phyloP scores from a whole-genome alignment of 2,797 vertebrate species.

The Rhinatrema bivittatum region DNA sequence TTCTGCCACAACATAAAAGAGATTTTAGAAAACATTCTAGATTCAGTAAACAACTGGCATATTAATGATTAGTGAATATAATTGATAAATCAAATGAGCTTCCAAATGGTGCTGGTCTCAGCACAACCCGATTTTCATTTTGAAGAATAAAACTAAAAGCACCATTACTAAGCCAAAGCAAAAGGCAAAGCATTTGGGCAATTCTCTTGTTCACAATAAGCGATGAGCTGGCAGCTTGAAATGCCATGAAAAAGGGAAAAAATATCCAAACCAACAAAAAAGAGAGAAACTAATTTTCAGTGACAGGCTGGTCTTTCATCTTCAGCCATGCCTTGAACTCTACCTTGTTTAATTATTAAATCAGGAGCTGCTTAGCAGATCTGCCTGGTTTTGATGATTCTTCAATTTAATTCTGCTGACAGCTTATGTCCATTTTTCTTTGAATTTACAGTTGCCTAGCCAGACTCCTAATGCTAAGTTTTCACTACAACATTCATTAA shows the following conservation, averaged over 20 bases:
- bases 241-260: conserved; percentile 36
- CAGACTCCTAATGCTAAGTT: conserved; percentile 61
- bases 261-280: conserved; percentile 45
- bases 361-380: conserved; percentile 56
- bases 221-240: conserved; percentile 47
- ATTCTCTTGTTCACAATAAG: conserved; percentile 37
- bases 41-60: too few species aligned
- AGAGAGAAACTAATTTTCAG: conserved; percentile 65
- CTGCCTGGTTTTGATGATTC: conserved; percentile 68
- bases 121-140: too few species aligned
- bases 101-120: too few species aligned
- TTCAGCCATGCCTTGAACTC: conserved; percentile 66
- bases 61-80: too few species aligned
- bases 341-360: conserved; percentile 83
- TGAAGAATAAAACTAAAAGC: too few species aligned
- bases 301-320: conserved; percentile 78
- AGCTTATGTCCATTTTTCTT: conserved; percentile 65
- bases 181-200: conserved; percentile 31
- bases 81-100: too few species aligned
- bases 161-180: conserved; percentile 28
- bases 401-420: conserved; percentile 78
- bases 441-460: conserved; percentile 56
- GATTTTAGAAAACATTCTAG: too few species aligned
- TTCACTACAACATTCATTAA: conserved; percentile 59
- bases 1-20: too few species aligned